Base-by-base conservation (phyloP, 2,113 vertebrate species). In the Physeter macrocephalus region DNA sequence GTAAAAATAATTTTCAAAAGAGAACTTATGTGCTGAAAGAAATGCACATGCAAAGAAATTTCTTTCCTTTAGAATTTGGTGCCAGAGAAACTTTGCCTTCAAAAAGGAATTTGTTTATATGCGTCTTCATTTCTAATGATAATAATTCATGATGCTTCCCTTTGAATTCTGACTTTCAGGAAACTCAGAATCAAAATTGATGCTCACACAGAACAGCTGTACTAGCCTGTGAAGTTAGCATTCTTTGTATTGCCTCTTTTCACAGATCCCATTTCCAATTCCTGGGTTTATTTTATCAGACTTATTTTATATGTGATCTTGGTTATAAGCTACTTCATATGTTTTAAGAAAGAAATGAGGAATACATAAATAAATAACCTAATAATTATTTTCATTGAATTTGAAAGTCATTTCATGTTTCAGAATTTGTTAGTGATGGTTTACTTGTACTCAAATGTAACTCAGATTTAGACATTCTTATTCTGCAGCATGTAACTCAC, bases 361-460 rank as follows among this genome's bases (percentile, higher is more conserved):
- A 95, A 80, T 52, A 82, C 39, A 64, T 90, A 92, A 92, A 95
- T 92, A 72, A 93, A 88, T 85, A 95, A 81, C 78, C 78, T 91
- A 95, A 81, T 94, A 88, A 88, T 97, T 97, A 92, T 96, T 96
- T 97, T 92, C 69, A 71, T 78, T 97, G 90, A 84, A 95, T 84
- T 87, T 95, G 62, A 74, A 97, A 97, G 67, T 75, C 82, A 96
- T 54, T 95, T 95, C 80, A 81, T 18, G 62, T 96, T 95, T 92
- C 89, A 94, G 64, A 85, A 82, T 95, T 97, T 93, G 77, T 89
- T 92, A 94, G 69, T 90, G 90, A 80, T 89, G 87, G 29, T 66
- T 91, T 93, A 66, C 74, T 83, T 93, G 59, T 95, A 72, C 52
- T 75, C 90, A 94, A 84, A 87, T 84, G 34, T 95, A 96, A 96